These are phyloP conservation scores for Palythoa heliodiscus DNA, from an alignment of 92 coral and sea anemone genomes.

Conservation along the genomic window DNA sequence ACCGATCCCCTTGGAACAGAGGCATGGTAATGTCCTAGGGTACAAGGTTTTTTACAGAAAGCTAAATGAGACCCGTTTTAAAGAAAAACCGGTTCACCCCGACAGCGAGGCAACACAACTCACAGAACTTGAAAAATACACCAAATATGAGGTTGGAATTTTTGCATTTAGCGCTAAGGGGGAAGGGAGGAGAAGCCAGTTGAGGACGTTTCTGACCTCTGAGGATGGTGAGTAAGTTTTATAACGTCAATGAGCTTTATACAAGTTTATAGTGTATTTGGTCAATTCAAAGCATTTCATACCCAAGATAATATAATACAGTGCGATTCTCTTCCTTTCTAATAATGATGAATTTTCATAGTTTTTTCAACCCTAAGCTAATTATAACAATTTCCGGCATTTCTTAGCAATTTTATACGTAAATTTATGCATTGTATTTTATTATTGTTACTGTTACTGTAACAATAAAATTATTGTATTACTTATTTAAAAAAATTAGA, in stretches of 20 bases:
- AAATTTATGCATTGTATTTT: no score
- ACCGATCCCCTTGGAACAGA: conserved; percentile 64
- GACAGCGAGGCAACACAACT: conserved; percentile 62
- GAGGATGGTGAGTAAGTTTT: conserved; percentile 72
- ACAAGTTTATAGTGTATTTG: neutral
- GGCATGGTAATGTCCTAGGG: conserved; percentile 75
- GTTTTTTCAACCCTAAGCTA: neutral
- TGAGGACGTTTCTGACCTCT: conserved; percentile 57
- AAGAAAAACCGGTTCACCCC: conserved; percentile 48
- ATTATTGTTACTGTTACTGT: no score
- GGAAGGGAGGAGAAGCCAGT: conserved; percentile 61
- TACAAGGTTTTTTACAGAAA: conserved; percentile 71
- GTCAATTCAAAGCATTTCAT: no score
- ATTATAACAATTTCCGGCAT: no score
- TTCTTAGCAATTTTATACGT: no score
- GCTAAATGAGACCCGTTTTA: conserved; percentile 25
- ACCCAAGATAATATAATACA: no score
- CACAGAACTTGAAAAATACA: conserved; percentile 65
- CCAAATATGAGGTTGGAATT: conserved; percentile 71
- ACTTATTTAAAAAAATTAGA: no score
- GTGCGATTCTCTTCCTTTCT: no score
- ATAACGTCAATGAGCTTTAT: neutral
- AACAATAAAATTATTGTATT: no score
- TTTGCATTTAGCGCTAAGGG: conserved; percentile 89
- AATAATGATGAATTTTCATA: neutral